These are phyloP conservation scores for Myotis brandtii DNA, from an alignment of 2,113 vertebrate species.

Conservation along the genomic window DNA sequence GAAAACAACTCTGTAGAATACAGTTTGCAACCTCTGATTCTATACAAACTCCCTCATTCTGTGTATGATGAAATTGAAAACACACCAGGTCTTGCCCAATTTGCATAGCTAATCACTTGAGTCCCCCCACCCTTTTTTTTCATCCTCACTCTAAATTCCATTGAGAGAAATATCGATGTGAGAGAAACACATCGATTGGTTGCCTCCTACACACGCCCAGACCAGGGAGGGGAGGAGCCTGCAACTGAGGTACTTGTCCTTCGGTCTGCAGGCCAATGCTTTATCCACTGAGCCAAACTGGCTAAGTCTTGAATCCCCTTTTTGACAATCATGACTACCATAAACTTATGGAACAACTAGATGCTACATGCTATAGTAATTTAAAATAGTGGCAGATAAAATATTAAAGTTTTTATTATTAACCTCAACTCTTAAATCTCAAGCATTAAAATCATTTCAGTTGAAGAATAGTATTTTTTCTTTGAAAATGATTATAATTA, in stretches of 20 bases:
- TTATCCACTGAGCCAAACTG: too few relatives aligned
- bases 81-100: not conserved
- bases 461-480: not conserved
- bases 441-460: not conserved
- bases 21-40: not conserved
- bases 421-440: not conserved
- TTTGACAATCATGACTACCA: not conserved
- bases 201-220: too few relatives aligned
- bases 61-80: not conserved
- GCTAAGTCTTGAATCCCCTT: not conserved
- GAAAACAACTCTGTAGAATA: not conserved
- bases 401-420: not conserved
- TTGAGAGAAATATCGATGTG: too few relatives aligned
- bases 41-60: not conserved
- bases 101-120: not conserved
- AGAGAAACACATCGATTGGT: too few relatives aligned
- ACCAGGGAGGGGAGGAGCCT: too few relatives aligned
- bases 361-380: not conserved
- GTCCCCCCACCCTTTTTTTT: not conserved
- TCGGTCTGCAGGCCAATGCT: too few relatives aligned
- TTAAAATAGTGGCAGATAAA: not conserved
- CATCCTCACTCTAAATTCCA: too few relatives aligned
- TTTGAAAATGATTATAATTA: not conserved
- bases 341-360: not conserved
- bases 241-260: too few relatives aligned